A percentile compares a stretch with the other conserved stretches of the same genome.
Conservation (phyloP, 1,140 invertebrate genomes). For the Drosophila ironensis region DNA sequence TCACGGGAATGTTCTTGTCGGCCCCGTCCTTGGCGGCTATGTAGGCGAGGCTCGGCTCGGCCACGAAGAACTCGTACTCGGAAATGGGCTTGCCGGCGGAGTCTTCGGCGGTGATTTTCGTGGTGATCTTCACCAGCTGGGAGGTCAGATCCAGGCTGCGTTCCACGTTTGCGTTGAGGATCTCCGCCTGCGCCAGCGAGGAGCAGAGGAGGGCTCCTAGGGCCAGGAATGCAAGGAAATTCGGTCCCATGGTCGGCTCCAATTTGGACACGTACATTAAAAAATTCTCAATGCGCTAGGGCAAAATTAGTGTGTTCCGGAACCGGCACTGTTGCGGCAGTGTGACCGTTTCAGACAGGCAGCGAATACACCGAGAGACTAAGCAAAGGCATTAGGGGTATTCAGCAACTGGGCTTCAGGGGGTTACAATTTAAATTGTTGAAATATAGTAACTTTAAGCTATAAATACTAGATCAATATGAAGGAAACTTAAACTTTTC, state of each 20-base stretch:
- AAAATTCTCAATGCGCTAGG: constrained; percentile 24
- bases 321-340: constrained; percentile 6
- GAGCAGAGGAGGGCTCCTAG: constrained; percentile 3
- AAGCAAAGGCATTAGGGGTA: not conserved
- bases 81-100: constrained; percentile 87
- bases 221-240: constrained; percentile 18
- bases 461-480: too few relatives aligned
- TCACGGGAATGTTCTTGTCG: constrained; percentile 85
- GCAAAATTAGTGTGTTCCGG: constrained; percentile 10
- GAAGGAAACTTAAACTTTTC: too few relatives aligned
- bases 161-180: constrained; percentile 92
- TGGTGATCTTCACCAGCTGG: constrained; percentile 92
- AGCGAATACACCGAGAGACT: not conserved
- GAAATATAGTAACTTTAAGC: too few relatives aligned
- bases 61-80: constrained; percentile 87
- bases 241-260: constrained; percentile 14
- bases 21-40: constrained; percentile 87
- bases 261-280: constrained; percentile 41
- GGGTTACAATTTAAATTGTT: too few relatives aligned
- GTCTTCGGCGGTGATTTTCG: constrained; percentile 92
- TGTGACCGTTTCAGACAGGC: not conserved
- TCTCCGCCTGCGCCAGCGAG: constrained; percentile 68
- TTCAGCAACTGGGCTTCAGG: too few relatives aligned
- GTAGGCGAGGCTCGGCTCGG: constrained; percentile 87
- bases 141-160: constrained; percentile 92